phyloP scores from a whole-genome alignment of 53 echinoderm and acorn worm genomes.

The Paracentrotus lividus region DNA sequence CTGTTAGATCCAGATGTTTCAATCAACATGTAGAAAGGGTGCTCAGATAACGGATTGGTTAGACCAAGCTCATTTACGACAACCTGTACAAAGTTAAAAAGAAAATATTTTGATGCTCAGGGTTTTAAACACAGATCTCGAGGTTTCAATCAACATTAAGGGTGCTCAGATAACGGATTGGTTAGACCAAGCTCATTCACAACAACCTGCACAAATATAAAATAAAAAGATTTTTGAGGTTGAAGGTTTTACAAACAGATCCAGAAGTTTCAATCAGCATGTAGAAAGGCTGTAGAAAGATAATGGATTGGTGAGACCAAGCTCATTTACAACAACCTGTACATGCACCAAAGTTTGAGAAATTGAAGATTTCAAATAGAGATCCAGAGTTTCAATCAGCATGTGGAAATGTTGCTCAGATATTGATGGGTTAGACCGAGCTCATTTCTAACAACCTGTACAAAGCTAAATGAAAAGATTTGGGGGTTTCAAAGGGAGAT shows the following conservation, averaged over 20 bases:
- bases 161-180: constrained; percentile 73
- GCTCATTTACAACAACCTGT: constrained; percentile 80
- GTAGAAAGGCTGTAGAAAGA: constrained; percentile 67
- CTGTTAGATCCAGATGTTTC: constrained; percentile 83
- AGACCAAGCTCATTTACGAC: constrained; percentile 77
- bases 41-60: constrained; percentile 72
- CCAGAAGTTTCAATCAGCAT: constrained; percentile 83
- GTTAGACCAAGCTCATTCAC: constrained; percentile 75
- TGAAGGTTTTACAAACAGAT: background rate
- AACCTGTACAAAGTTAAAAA: constrained; percentile 64
- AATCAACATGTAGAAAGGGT: constrained; percentile 79
- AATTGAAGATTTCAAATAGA: too few species aligned
- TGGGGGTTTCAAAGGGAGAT: background rate
- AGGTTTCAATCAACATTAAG: constrained; percentile 80
- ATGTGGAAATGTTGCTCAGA: background rate
- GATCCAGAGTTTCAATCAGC: constrained; percentile 62
- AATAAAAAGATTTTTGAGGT: too few species aligned
- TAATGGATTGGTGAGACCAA: constrained; percentile 77
- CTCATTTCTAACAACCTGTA: too few species aligned
- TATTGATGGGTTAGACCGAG: too few species aligned
- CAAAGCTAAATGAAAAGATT: too few species aligned
- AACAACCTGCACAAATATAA: constrained; percentile 72
- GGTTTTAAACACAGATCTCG: constrained; percentile 58
- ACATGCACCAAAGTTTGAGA: background rate
- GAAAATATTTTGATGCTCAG: background rate